A percentile compares a stretch with the other conserved stretches of the same genome.
phyloP scores from a whole-genome alignment of 2,888 invertebrate species.

The Pseudolycoriella hygida region DNA sequence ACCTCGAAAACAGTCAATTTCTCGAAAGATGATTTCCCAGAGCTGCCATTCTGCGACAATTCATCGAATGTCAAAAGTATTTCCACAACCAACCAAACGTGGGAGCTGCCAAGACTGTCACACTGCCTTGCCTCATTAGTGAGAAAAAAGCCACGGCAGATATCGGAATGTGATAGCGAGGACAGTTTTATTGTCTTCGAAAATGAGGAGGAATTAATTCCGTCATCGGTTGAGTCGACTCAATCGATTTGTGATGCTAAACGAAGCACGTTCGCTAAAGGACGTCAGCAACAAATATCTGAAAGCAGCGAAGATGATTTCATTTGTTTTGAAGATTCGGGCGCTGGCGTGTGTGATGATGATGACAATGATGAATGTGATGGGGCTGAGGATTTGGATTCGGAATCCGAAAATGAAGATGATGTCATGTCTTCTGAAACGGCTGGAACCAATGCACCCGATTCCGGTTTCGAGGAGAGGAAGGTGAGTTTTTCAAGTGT shows the following conservation, averaged over 20 bases:
- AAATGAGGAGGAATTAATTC: background rate
- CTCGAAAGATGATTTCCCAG: too few relatives aligned
- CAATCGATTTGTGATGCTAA: background rate
- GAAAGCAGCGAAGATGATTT: constrained; percentile 18
- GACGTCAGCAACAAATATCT: constrained; percentile 13
- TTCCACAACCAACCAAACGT: too few relatives aligned
- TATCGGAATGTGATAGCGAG: background rate
- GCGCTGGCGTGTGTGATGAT: constrained; percentile 7
- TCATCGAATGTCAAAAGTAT: too few relatives aligned
- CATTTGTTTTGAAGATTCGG: constrained; percentile 13
- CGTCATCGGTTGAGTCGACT: background rate
- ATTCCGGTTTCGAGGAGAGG: constrained; percentile 16
- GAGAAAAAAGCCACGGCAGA: background rate
- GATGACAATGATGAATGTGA: constrained; percentile 4
- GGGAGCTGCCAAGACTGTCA: too few relatives aligned
- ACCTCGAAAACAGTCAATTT: too few relatives aligned
- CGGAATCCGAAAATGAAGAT: constrained; percentile 7
- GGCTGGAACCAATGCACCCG: constrained; percentile 10
- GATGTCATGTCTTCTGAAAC: constrained; percentile 4
- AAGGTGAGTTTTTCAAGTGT: constrained; percentile 13
- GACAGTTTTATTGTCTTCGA: constrained; percentile 6
- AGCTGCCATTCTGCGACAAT: too few relatives aligned
- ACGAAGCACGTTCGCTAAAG: too few relatives aligned
- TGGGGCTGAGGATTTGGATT: constrained; percentile 8
- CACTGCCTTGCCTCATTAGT: too few relatives aligned